These are phyloP conservation scores for Aphelocoma californica DNA, from an alignment of 2,797 vertebrate genomes.

Conservation along the genomic window DNA sequence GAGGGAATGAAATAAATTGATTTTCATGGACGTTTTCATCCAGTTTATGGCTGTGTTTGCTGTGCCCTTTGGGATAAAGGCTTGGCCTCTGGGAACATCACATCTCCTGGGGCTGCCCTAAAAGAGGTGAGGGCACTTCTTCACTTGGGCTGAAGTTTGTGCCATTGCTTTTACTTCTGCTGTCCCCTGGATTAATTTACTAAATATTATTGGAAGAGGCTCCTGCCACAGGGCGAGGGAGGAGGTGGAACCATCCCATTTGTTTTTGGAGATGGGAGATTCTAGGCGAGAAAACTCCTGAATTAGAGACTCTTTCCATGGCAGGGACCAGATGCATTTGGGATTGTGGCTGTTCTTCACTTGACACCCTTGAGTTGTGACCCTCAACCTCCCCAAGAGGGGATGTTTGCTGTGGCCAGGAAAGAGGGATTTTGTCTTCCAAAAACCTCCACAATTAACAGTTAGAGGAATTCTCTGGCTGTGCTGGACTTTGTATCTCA, in stretches of 20 bases:
- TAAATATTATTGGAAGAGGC: neutral
- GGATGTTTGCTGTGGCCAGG: neutral
- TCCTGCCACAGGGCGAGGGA: neutral
- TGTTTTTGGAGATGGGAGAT: neutral
- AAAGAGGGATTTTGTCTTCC: neutral
- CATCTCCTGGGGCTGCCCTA: neutral
- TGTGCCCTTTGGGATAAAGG: neutral
- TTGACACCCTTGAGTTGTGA: neutral
- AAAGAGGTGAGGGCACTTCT: neutral
- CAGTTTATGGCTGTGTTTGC: neutral
- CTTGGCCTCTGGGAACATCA: neutral
- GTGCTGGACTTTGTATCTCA: neutral
- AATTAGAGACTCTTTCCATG: neutral
- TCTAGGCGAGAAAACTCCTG: neutral
- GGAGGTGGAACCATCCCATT: neutral
- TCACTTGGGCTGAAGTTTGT: neutral
- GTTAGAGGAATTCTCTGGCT: neutral
- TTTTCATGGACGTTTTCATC: neutral
- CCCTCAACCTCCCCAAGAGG: neutral
- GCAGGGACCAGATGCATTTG: neutral
- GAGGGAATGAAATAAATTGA: neutral
- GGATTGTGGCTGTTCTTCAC: neutral
- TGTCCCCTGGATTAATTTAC: neutral
- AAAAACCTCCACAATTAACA: neutral
- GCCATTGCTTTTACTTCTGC: neutral